Base-by-base conservation (phyloP, 2,113 vertebrate species). In the Hucho hucho region DNA sequence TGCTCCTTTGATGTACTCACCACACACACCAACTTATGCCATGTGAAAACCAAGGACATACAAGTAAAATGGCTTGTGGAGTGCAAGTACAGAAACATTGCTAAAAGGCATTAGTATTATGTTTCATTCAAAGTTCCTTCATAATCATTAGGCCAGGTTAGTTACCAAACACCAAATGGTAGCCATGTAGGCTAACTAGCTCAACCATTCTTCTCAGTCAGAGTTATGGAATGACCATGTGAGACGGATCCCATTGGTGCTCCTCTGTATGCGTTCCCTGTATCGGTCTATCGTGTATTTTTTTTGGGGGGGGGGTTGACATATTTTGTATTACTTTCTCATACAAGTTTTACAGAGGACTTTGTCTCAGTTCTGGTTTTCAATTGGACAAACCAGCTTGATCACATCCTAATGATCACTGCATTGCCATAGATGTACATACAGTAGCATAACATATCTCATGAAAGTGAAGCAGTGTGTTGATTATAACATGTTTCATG, bases 371-470 rank as follows among this genome's bases (percentile, higher is more conserved):
- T 66, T 66, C 14, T 32, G 26, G 28, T 2, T 18, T n/a, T 7
- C n/a, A 14, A 46, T 14, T 47, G n/a, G 67, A 75, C 74, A 81
- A 81, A 85, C 78, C 84, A 86, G 86, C 85, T 83, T 87, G 80
- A 74, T 20, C 59, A 77, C 70, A 81, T 69, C 67, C 72, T 81
- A 47, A 72, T 76, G 71, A 29, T 69, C 37, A 46, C 72, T 82
- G 66, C 86, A 84, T 64, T 79, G 83, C 84, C 85, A 81, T 86
- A 87, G 67, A 56, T 81, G 77, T 88, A 88, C 37, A 91, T 83
- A 90, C 76, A 67, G 78, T 18, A 66, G 43, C 79, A 64, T 37
- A 66, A 83, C 79, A 85, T 87, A 87, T 81, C 80, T 84, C 71
- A 65, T 73, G 72, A 78, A 72, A 82, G 56, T 81, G 3, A 80